Evolutionary conservation across 2,888 invertebrate genomes (phyloP), one percentile per base, ranked within the genome.

Genomic region (Globia sparganii): DNA sequence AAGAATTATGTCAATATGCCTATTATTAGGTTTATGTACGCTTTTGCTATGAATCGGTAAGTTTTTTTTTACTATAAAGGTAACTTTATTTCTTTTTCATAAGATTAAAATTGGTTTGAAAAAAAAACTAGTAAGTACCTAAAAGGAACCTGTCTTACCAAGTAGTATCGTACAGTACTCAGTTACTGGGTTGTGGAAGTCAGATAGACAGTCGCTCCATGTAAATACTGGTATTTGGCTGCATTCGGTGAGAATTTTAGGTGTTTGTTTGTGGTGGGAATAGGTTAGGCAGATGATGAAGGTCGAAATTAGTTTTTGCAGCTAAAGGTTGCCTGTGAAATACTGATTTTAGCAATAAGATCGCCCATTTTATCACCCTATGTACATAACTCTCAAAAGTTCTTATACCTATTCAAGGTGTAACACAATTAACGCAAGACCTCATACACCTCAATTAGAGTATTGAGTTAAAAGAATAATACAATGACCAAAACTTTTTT

Each of bases 21-120:
- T 28, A 98, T 99, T 84, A 99, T 99, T 91, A 97, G 98, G 93
- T 99, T 98, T 94, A 97, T 99, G 88, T 99, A 99, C 94, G 99
- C 99, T 3, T 99, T 99, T 95, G 99, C 99, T 46, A 97, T 99
- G 86, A 99, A 99, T 95, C 97, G 98, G 98, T 98, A 89, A 92
- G 93, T 88, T 81, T 65, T 43, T 70, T 65, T 65, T 61, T 43
- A 6, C n/a, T 31, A 37, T 37, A 28, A 5, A 11, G 0, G 25
- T 34, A 4, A 25, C 3, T 31, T 31, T 43, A 71, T 43, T 5
- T 43, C 2, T 13, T 58, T 64, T 9, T 9, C 0, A 13, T 43
- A 66, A 43, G 40, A 21, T 9, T 65, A 1, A 31, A 21, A 66
- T 46, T 65, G n/a, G 49, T 25, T 25, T 49, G 25, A 25, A 21